These are phyloP conservation scores for Apotomis capreana DNA, from an alignment of 2,888 invertebrate species.

Conservation along the genomic window DNA sequence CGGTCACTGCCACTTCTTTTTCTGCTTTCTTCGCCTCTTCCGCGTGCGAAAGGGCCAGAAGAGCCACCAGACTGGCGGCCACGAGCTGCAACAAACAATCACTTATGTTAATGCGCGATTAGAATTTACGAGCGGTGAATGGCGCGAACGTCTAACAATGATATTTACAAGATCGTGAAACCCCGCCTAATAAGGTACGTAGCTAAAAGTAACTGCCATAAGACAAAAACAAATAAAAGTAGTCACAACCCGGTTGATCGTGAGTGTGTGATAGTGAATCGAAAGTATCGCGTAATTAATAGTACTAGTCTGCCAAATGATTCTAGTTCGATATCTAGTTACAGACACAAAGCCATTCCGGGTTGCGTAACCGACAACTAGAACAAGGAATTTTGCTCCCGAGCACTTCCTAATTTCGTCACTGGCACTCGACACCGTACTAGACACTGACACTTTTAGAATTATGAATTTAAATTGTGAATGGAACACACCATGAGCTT, in stretches of 20 bases:
- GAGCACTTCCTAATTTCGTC: conserved; percentile 44
- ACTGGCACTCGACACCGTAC: conserved; percentile 35
- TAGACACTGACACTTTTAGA: conserved; percentile 58
- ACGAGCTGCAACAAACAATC: conserved; percentile 73
- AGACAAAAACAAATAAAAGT: conserved; percentile 43
- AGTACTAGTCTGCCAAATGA: conserved; percentile 57
- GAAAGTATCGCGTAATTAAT: conserved; percentile 65
- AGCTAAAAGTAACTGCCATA: conserved; percentile 33
- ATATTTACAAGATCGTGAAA: conserved; percentile 18
- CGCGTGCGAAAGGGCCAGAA: conserved; percentile 83
- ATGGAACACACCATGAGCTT: conserved; percentile 79
- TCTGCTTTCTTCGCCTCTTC: conserved; percentile 84
- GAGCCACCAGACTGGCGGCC: conserved; percentile 85
- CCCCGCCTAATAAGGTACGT: neutral
- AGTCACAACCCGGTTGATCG: conserved; percentile 50
- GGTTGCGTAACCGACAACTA: conserved; percentile 60
- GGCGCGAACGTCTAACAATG: conserved; percentile 10
- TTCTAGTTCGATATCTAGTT: conserved; percentile 54
- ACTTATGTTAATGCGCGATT: conserved; percentile 36
- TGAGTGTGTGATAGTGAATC: conserved; percentile 51
- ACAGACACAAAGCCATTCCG: conserved; percentile 65
- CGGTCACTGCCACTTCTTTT: conserved; percentile 83
- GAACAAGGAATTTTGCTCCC: conserved; percentile 56
- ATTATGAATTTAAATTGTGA: conserved; percentile 46
- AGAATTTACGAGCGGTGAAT: conserved; percentile 12